Evolutionary conservation across 2,888 invertebrate species (phyloP), one percentile per base, ranked within the genome.

Genomic region (Cryptocephalus moraei): DNA sequence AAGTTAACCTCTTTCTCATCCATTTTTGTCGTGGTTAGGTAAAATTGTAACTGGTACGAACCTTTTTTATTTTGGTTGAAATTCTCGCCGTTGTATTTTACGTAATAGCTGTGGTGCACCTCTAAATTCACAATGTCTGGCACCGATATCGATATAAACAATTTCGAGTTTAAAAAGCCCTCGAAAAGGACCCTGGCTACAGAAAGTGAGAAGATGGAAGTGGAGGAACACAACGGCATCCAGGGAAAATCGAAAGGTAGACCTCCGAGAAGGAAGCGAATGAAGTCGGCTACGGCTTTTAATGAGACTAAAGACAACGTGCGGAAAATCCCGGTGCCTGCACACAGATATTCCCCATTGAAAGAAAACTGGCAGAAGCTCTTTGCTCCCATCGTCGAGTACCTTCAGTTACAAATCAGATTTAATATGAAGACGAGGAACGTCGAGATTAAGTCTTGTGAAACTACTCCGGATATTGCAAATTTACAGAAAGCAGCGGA

Each of bases 301-400:
- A 62, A 77, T 41, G 81, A 82, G 64, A 72, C 67, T 49, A 77
- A 76, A 66, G 74, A 74, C 38, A 77, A 79, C 56, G 74, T 82
- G 66, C 74, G 86, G 53, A 86, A 84, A 74, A 74, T 99, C 34
- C 73, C 88, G 8, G 92, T 99, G n/a, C 99, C 99, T 10, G 78
- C 88, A 6, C 91, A 99, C 67, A 84, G 99, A 68, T 92, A 91
- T 62, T 85, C 91, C 8, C 94, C 97, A 0, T 72, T 99, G 8
- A 96, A 95, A 73, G 91, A 95, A 63, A 90, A 88, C 63, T 99
- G 99, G 99, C 75, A 92, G 69, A 92, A 96, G 71, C 92, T 99
- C 56, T 94, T 94, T 65, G 88, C 90, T 42, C 96, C 99, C 0
- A 79, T 99, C 33, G 96, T 97, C 0, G 94, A 99, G 65, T 91